Evolutionary conservation across 1,140 invertebrate species (phyloP), one percentile per base, ranked within the genome.

Genomic region (Diprion similis): DNA sequence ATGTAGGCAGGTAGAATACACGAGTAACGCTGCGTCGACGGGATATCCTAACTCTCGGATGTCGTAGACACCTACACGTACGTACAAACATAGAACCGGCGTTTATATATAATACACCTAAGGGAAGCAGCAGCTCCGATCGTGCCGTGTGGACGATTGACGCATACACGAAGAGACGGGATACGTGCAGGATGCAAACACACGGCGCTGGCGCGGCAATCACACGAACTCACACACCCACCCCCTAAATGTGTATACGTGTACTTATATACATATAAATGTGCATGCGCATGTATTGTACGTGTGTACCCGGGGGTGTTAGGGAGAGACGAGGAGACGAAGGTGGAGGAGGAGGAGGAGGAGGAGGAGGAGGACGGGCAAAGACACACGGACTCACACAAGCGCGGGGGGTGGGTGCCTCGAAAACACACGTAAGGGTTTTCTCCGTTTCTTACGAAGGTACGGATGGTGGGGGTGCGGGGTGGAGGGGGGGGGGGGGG

Each of bases 381-480:
- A 59, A 59, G 51, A 59, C 51, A 59, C 51, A 59, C 51, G 51
- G 11, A 59, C 51, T 17, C 65, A 70, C 19, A 70, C 69, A 46
- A 47, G 45, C n/a, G 46, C 69, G 45, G 69, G 15, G 69, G 13
- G 46, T 24, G 13, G 19, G 46, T 8, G 51, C 51, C 51, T 72
- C 76, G 76, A 73, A 80, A 83, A 82, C 80, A 80, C 80, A 84
- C 81, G 84, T 85, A 82, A 86, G 84, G 85, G 83, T 86, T 87
- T 87, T 85, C 84, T 84, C 81, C 80, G 82, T 87, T 86, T 86
- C 85, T 86, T 87, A 86, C 80, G 75, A 76, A 67, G 51, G 47
- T 18, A 51, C 75, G 77, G 75, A 71, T 73, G 76, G 66, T 72
- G 66, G 66, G 45, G 45, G 71, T 67, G 51, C 71, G 68, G 17